These are phyloP conservation scores for Drosophila mojavensis DNA, from an alignment of 1,140 invertebrate genomes.

Conservation along the genomic window DNA sequence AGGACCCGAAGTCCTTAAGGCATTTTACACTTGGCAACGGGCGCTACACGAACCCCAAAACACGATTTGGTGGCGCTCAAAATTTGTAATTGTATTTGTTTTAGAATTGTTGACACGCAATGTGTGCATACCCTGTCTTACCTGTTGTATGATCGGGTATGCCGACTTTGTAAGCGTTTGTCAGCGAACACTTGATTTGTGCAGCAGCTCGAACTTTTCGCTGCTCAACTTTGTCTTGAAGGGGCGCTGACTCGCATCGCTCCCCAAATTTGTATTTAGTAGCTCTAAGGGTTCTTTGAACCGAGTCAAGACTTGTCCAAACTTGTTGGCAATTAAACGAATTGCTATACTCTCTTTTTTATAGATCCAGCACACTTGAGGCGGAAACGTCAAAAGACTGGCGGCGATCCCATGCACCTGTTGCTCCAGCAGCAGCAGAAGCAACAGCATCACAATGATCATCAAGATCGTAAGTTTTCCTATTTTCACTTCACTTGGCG, in stretches of 20 bases:
- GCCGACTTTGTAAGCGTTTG: slow-evolving; percentile 52
- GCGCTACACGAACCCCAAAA: not conserved
- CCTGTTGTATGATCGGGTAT: slow-evolving; percentile 21
- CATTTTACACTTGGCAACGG: slow-evolving; percentile 44
- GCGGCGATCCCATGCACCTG: slow-evolving; percentile 85
- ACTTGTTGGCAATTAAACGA: slow-evolving; percentile 69
- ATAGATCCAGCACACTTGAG: slow-evolving; percentile 85
- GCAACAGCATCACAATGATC: slow-evolving; percentile 76
- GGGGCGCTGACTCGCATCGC: not conserved
- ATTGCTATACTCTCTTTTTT: slow-evolving; percentile 71
- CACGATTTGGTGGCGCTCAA: not conserved
- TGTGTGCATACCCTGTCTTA: not conserved
- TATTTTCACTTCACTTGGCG: not conserved
- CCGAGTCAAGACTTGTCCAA: slow-evolving; percentile 45
- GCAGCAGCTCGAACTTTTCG: slow-evolving; percentile 2
- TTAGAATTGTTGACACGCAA: slow-evolving; percentile 53
- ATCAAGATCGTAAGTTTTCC: slow-evolving; percentile 86
- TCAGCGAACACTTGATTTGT: slow-evolving; percentile 32
- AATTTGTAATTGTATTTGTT: slow-evolving; percentile 71
- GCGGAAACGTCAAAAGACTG: slow-evolving; percentile 87
- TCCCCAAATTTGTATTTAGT: slow-evolving; percentile 47
- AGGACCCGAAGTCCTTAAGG: not conserved
- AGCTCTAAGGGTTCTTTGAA: slow-evolving; percentile 40
- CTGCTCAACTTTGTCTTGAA: slow-evolving; percentile 8
- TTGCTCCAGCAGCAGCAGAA: slow-evolving; percentile 85